phyloP scores from a whole-genome alignment of 2,888 invertebrate species.

The Cerastis leucographa region DNA sequence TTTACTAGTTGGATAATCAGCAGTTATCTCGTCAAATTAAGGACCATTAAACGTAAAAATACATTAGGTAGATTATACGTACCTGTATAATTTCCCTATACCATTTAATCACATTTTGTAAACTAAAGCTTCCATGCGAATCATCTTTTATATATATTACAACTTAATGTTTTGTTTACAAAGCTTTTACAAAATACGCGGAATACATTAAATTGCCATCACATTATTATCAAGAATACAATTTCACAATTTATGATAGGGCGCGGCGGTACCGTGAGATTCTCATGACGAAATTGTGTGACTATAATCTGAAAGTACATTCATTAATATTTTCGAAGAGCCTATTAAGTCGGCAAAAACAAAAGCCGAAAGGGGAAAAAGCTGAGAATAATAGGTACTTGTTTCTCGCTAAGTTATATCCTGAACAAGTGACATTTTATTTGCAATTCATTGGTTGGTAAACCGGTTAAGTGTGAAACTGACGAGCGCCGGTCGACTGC shows the following conservation, averaged over 20 bases:
- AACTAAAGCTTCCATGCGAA: constrained; percentile 16
- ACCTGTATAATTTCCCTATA: not conserved
- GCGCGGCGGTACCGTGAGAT: not conserved
- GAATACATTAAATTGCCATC: constrained; percentile 13
- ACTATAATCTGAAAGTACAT: not conserved
- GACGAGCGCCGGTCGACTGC: constrained; percentile 7
- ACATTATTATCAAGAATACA: not conserved
- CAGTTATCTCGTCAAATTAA: too few relatives aligned
- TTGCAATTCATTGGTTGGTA: constrained; percentile 42
- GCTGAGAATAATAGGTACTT: constrained; percentile 5
- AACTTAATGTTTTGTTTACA: not conserved
- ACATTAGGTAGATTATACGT: not conserved
- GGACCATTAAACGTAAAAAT: not conserved
- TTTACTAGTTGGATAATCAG: not conserved
- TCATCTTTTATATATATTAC: too few relatives aligned
- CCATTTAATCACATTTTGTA: not conserved
- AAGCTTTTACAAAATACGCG: constrained; percentile 10
- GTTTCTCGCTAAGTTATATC: constrained; percentile 20
- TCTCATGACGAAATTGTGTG: not conserved
- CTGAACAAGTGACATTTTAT: constrained; percentile 54
- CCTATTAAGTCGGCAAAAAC: not conserved
- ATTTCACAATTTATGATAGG: constrained; percentile 22
- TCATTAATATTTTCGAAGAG: not conserved
- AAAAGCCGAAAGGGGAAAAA: not conserved
- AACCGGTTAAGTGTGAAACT: constrained; percentile 43